Conservation (phyloP, 2,797 vertebrate species). For the Potorous gilbertii region DNA sequence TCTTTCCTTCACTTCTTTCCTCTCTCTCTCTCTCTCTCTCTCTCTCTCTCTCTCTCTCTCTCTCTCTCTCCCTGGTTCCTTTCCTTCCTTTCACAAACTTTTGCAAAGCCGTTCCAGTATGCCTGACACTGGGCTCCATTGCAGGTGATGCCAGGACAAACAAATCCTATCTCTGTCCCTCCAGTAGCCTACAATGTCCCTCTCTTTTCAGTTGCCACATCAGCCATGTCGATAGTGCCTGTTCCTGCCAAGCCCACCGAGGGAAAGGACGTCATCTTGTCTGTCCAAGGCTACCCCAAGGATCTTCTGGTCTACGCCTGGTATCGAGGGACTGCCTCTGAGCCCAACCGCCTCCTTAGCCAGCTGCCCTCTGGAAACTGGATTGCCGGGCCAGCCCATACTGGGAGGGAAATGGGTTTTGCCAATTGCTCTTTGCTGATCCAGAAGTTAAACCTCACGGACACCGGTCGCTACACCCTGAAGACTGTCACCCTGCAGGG, state of each 20-base stretch:
- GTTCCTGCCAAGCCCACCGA: constrained; percentile 62
- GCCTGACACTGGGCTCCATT: neutral
- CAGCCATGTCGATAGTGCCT: constrained; percentile 64
- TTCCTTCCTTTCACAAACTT: neutral
- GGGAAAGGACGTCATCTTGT: constrained; percentile 75
- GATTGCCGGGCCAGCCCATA: constrained; percentile 76
- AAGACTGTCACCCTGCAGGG: constrained; percentile 78
- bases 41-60: no score
- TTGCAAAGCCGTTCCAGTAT: neutral
- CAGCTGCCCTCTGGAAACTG: constrained; percentile 75
- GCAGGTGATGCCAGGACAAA: neutral
- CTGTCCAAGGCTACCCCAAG: constrained; percentile 73
- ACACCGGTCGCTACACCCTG: constrained; percentile 72
- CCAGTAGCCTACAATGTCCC: neutral
- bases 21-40: neutral
- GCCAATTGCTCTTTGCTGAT: constrained; percentile 78
- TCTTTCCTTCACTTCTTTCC: neutral
- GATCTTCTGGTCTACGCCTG: constrained; percentile 78
- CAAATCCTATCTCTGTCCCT: neutral
- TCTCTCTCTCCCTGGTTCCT: neutral
- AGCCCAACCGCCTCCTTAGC: constrained; percentile 76
- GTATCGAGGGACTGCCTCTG: constrained; percentile 67
- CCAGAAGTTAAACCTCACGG: constrained; percentile 74
- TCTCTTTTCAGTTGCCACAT: constrained; percentile 63
- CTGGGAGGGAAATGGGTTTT: constrained; percentile 75